Percentiles rank a stretch among this genome's conserved stretches.
Conservation (phyloP, 1,140 invertebrate species). For the Drosophila virilis region DNA sequence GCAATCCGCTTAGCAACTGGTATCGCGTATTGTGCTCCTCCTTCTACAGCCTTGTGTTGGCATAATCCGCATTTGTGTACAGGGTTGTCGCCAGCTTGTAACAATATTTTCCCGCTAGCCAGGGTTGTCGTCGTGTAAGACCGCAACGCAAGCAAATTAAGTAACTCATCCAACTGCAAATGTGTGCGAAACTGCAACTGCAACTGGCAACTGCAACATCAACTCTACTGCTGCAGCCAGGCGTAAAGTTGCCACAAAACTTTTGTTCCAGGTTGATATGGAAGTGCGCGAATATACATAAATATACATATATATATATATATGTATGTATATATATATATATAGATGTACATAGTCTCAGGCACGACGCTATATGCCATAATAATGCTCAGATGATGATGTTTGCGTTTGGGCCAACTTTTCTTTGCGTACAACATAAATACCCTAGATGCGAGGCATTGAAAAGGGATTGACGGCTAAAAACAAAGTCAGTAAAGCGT, state of each 20-base stretch:
- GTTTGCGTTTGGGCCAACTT: slow-evolving; percentile 38
- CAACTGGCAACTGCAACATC: slow-evolving; percentile 14
- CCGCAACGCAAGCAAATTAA: slow-evolving; percentile 58
- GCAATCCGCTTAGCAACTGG: slow-evolving; percentile 41
- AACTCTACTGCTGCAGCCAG: slow-evolving; percentile 12
- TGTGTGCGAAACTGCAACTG: slow-evolving; percentile 8
- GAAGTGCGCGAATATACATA: slow-evolving; percentile 2
- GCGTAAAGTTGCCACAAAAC: slow-evolving; percentile 43
- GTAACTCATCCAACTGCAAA: slow-evolving; percentile 45
- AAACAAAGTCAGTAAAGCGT: not conserved
- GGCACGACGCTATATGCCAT: slow-evolving; percentile 7
- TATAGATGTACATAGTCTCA: slow-evolving; percentile 2
- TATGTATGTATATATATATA: slow-evolving; percentile 1
- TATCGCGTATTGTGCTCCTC: no score
- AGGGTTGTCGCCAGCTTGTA: slow-evolving; percentile 27
- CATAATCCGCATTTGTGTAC: slow-evolving; percentile 27
- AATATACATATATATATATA: slow-evolving; percentile 2
- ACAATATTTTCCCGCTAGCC: slow-evolving; percentile 30
- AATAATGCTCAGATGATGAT: slow-evolving; percentile 60
- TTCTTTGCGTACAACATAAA: not conserved
- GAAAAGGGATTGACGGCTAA: no score
- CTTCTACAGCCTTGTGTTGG: not conserved
- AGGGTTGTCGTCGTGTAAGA: slow-evolving; percentile 17
- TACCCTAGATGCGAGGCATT: slow-evolving; percentile 10
- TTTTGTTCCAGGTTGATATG: slow-evolving; percentile 30